Conservation (phyloP, 2,113 vertebrate species). For the Trinectes maculatus region DNA sequence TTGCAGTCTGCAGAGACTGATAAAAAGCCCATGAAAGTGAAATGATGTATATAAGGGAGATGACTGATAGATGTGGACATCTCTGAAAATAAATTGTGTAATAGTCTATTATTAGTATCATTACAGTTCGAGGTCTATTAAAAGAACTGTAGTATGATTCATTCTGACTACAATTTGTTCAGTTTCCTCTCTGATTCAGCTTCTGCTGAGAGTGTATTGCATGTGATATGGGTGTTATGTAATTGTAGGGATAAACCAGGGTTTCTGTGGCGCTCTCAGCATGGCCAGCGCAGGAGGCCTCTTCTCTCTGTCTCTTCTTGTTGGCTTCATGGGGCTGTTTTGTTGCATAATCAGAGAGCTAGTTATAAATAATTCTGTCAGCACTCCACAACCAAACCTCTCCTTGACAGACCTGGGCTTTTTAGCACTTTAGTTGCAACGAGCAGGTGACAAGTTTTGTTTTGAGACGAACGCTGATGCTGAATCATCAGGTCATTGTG, state of each 20-base stretch:
- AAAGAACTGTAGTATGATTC: too few relatives aligned
- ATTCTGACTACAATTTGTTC: too few relatives aligned
- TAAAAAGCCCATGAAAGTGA: too few relatives aligned
- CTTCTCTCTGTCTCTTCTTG: slow-evolving; percentile 48
- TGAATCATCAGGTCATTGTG: not conserved
- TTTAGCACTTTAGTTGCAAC: not conserved
- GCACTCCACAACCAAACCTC: slow-evolving; percentile 1
- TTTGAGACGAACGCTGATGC: slow-evolving; percentile 19
- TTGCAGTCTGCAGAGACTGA: too few relatives aligned
- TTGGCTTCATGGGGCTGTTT: slow-evolving; percentile 32
- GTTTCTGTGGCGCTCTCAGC: slow-evolving; percentile 30
- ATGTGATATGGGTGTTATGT: slow-evolving; percentile 43
- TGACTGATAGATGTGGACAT: too few relatives aligned
- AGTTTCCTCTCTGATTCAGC: not conserved
- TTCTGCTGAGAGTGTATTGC: not conserved
- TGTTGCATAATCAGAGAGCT: slow-evolving; percentile 58
- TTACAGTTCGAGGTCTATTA: too few relatives aligned
- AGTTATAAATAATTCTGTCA: slow-evolving; percentile 62
- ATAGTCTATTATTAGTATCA: too few relatives aligned
- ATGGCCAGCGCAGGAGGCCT: slow-evolving; percentile 41
- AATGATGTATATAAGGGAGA: too few relatives aligned
- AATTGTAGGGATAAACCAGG: slow-evolving; percentile 45
- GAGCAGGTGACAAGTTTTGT: slow-evolving; percentile 18
- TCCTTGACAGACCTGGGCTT: not conserved
- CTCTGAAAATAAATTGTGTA: too few relatives aligned